Conservation (phyloP, 35 echinoderm and acorn worm species). For the Lytechinus pictus region DNA sequence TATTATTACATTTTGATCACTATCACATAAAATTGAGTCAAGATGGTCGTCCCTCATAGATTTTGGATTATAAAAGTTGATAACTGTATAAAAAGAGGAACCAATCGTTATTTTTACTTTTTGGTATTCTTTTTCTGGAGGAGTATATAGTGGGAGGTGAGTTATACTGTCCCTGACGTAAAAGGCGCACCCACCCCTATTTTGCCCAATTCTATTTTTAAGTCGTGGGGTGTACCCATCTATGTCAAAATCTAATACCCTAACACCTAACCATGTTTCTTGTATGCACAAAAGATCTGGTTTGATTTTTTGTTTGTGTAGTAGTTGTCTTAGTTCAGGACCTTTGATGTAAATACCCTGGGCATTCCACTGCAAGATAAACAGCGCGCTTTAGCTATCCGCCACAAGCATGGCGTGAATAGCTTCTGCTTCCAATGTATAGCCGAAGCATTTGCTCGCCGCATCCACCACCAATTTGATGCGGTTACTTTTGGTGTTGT, state of each 20-base stretch:
- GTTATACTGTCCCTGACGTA: neutral
- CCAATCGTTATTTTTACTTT: neutral
- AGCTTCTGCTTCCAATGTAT: neutral
- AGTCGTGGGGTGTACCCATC: neutral
- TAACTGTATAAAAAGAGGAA: neutral
- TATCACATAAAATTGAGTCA: neutral
- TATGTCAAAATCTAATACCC: neutral
- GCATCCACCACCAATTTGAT: neutral
- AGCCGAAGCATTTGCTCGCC: neutral
- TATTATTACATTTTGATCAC: neutral
- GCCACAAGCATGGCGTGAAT: neutral
- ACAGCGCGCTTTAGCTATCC: neutral
- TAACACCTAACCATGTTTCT: neutral
- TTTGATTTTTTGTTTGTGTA: neutral
- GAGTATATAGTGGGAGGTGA: neutral
- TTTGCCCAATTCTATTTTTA: neutral
- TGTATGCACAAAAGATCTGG: neutral
- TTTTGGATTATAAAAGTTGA: neutral
- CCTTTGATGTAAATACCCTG: neutral
- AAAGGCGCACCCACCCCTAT: neutral
- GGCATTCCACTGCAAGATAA: neutral
- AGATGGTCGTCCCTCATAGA: neutral
- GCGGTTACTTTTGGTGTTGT: neutral
- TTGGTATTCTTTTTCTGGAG: neutral
- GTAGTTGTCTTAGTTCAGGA: neutral